These are phyloP conservation scores for Acleris emargana DNA, from an alignment of 2,888 invertebrate genomes.

Conservation along the genomic window DNA sequence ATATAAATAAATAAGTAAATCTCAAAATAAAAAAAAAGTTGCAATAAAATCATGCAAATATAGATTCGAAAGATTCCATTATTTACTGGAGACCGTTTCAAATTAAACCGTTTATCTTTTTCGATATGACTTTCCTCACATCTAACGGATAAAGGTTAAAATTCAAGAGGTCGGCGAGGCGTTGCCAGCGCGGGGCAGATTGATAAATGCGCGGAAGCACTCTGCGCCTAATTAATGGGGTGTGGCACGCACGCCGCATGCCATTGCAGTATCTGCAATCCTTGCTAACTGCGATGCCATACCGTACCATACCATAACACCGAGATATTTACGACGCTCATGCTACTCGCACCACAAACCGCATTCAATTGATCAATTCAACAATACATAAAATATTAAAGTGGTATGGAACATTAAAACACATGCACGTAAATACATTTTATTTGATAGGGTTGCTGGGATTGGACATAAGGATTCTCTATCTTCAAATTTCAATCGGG, in stretches of 20 bases:
- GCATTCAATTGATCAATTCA: constrained; percentile 44
- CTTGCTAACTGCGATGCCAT: constrained; percentile 61
- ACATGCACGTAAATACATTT: constrained; percentile 18
- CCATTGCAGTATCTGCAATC: constrained; percentile 70
- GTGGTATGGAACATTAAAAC: constrained; percentile 8
- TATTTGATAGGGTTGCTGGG: not conserved
- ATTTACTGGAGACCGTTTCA: constrained; percentile 2
- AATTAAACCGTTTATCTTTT: constrained; percentile 17
- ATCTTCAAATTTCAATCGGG: constrained; percentile 18
- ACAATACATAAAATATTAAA: constrained; percentile 18
- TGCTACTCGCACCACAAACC: constrained; percentile 47
- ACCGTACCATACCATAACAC: constrained; percentile 40
- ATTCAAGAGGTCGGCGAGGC: constrained; percentile 48
- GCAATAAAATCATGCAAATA: too few species aligned
- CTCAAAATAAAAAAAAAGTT: too few species aligned
- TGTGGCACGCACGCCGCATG: constrained; percentile 76
- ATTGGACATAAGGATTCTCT: not conserved
- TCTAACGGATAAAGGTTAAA: constrained; percentile 36
- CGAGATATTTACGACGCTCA: constrained; percentile 62
- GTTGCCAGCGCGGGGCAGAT: constrained; percentile 62
- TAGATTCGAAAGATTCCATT: not conserved
- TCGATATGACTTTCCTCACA: constrained; percentile 22
- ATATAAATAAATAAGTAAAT: too few species aligned
- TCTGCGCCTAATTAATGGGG: constrained; percentile 80
- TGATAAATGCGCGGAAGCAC: constrained; percentile 83